Percentiles rank a stretch among this genome's conserved stretches.
These are phyloP conservation scores for Zygothrica quintamaculata DNA, from an alignment of 2,888 invertebrate species.

Conservation along the genomic window DNA sequence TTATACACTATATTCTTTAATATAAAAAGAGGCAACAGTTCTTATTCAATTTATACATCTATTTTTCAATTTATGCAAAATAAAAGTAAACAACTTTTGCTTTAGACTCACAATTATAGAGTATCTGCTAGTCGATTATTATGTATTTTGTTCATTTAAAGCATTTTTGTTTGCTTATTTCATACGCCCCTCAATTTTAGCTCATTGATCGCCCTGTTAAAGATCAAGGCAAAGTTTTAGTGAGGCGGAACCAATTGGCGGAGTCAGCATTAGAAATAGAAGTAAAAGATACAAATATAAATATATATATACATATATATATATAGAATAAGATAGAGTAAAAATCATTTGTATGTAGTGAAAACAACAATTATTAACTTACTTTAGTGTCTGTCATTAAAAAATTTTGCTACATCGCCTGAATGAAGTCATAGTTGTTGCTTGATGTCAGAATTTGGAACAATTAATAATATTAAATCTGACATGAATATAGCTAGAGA, in stretches of 20 bases:
- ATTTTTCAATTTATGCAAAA: too few relatives aligned
- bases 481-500: too few relatives aligned
- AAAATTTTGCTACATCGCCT: neutral
- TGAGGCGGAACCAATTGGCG: constrained; percentile 56
- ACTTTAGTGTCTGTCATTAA: constrained; percentile 1
- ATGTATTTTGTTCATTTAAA: too few relatives aligned
- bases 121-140: neutral
- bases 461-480: too few relatives aligned
- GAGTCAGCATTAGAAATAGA: constrained; percentile 24
- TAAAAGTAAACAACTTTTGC: too few relatives aligned
- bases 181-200: constrained; percentile 39
- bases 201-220: constrained; percentile 29
- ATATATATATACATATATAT: constrained; percentile 10
- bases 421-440: constrained; percentile 16
- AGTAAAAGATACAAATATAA: constrained; percentile 19
- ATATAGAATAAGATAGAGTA: neutral
- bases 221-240: constrained; percentile 65
- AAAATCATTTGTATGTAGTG: neutral
- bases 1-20: too few relatives aligned
- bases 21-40: too few relatives aligned
- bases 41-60: too few relatives aligned
- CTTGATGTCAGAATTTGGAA: neutral
- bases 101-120: too few relatives aligned
- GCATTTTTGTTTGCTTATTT: neutral
- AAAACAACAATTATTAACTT: neutral